Percentiles rank a stretch among this genome's conserved stretches.
Conservation (phyloP, 2,888 invertebrate species). For the Thecophora atra region DNA sequence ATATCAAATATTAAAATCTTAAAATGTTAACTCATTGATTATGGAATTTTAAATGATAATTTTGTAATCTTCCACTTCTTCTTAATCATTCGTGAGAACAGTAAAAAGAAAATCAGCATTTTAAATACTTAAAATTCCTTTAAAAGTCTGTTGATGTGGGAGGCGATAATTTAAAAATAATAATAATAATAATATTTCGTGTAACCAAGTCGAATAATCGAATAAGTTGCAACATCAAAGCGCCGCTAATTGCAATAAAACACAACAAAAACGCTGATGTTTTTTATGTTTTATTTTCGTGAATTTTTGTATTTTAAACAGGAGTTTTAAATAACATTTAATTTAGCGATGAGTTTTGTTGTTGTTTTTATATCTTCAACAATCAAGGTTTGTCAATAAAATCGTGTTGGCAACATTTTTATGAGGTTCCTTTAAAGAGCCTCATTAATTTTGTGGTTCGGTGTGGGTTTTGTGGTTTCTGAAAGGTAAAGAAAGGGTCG, state of each 20-base stretch:
- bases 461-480: conserved; percentile 4
- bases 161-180: no score
- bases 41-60: no score
- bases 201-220: no score
- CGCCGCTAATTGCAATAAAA: conserved; percentile 14
- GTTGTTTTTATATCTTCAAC: neutral
- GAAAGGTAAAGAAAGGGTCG: neutral
- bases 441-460: conserved; percentile 20
- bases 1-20: no score
- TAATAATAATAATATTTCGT: no score
- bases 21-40: no score
- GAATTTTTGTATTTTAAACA: neutral
- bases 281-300: neutral
- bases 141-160: no score
- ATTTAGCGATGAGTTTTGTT: neutral
- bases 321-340: conserved; percentile 19
- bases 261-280: neutral
- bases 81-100: no score
- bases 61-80: no score
- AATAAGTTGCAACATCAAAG: conserved; percentile 1
- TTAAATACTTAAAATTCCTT: no score
- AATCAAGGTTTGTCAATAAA: conserved; percentile 26
- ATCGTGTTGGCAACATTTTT: conserved; percentile 26
- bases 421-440: conserved; percentile 2
- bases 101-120: no score